Conservation (phyloP, 2,888 invertebrate genomes). For the Nebria salina region DNA sequence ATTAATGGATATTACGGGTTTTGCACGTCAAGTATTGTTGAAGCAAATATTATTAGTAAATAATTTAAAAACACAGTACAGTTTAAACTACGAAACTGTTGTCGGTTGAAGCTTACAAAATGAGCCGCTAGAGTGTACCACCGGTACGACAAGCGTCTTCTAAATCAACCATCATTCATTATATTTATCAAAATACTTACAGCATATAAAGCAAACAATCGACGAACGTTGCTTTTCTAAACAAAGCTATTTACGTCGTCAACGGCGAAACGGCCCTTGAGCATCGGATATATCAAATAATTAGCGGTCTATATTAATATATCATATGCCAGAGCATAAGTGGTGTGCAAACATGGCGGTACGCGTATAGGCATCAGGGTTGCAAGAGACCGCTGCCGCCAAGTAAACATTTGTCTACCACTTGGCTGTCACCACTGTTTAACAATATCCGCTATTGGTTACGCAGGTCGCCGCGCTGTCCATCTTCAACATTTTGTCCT, state of each 20-base stretch:
- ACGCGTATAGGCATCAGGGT: neutral
- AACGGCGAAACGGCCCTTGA: constrained; percentile 23
- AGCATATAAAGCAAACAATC: neutral
- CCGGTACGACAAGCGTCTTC: neutral
- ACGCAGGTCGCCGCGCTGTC: neutral
- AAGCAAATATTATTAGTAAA: neutral
- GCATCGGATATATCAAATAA: constrained; percentile 45
- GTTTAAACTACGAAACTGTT: neutral
- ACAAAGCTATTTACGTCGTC: neutral
- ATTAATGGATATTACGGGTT: neutral
- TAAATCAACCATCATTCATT: neutral
- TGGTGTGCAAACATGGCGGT: constrained; percentile 55
- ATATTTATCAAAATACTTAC: neutral
- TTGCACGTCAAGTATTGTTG: neutral
- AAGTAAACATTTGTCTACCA: constrained; percentile 60
- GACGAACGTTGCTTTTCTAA: neutral
- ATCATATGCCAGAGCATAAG: constrained; percentile 48
- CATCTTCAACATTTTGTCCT: constrained; percentile 3
- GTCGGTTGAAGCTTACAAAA: neutral
- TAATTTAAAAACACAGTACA: neutral
- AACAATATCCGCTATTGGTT: constrained; percentile 28
- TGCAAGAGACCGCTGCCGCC: constrained; percentile 51
- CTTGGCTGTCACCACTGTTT: constrained; percentile 51
- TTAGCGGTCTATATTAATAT: constrained; percentile 45
- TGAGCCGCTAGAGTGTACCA: neutral